phyloP scores from a whole-genome alignment of 2,888 invertebrate genomes.

The Tenodera sinensis region DNA sequence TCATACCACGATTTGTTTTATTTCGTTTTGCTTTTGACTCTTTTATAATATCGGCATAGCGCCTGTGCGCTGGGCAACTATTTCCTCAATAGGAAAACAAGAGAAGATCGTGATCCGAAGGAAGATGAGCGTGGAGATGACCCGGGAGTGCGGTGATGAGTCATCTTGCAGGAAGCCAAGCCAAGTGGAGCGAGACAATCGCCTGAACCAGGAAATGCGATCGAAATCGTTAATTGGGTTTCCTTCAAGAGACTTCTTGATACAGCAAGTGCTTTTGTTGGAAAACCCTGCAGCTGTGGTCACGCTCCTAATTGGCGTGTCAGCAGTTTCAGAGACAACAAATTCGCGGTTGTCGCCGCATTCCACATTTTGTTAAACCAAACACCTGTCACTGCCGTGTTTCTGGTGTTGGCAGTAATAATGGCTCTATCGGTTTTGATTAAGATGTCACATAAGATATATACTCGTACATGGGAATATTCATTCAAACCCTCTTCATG shows the following conservation, averaged over 20 bases:
- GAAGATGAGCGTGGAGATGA: neutral
- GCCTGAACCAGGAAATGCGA: neutral
- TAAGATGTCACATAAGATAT: no score
- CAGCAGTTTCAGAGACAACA: neutral
- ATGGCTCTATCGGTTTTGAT: no score
- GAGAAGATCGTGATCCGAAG: neutral
- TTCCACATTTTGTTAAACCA: neutral
- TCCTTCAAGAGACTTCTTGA: neutral
- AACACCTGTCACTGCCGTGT: no score
- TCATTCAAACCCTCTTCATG: no score
- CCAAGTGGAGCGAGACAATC: neutral
- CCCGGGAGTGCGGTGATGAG: neutral
- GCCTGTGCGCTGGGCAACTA: no score
- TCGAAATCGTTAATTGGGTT: neutral
- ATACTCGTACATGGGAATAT: no score
- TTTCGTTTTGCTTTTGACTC: no score
- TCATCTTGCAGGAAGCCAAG: neutral
- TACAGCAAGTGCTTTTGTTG: neutral
- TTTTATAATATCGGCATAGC: no score
- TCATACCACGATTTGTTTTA: no score
- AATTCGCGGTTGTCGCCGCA: neutral
- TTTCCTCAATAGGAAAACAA: neutral
- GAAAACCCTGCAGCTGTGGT: neutral
- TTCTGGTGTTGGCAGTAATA: no score
- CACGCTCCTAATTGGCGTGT: neutral